Base-by-base conservation (phyloP, 2,888 invertebrate species). In the Oxyteleia sp. region DNA sequence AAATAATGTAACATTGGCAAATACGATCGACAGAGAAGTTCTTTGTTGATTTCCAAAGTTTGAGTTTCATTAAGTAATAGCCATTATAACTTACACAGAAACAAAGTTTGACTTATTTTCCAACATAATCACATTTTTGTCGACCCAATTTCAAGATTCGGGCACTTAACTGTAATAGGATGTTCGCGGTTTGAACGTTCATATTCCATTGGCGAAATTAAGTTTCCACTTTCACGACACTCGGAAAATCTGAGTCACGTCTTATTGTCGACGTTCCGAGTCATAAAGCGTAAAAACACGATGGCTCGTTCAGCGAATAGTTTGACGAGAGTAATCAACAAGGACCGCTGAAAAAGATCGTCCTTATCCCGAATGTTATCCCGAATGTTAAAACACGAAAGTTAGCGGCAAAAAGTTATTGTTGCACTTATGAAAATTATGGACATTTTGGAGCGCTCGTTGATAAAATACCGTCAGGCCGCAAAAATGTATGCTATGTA, bases 131-230 rank as follows among this genome's bases (percentile, higher is more conserved):
- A 41, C 35, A 74, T 69, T 81, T 81, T 69, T 63, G 68, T 32
- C 49, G 68, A 66, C 69, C 72, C 32, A 74, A 66, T 74, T 74
- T 43, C 45, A 15, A 32, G 45, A 59, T 59, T 66, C 41, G 20
- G 13, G 2, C 55, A 66, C 72, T 72, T 51, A 68, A 74, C 2
- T 59, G 29, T 66, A 80, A 59, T 53, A 53, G 66, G 61, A 80
- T 80, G 72, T 80, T 74, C 53, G 61, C 53, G 72, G 71, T 72
- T 63, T 43, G 63, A 51, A 61, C 51, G 72, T 74, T 74, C 53
- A 74, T 81, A 74, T 81, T 81, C 74, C 80, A 74, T 81, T 51
- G 74, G 68, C 45, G 75, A 75, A 75, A 75, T 81, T 66, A 81
- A 81, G 75, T 74, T 75, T 75, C 68, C 29, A 63, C 68, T 59